Base-by-base conservation (phyloP, 2,888 invertebrate genomes). In the Cremastobaeus sp. region DNA sequence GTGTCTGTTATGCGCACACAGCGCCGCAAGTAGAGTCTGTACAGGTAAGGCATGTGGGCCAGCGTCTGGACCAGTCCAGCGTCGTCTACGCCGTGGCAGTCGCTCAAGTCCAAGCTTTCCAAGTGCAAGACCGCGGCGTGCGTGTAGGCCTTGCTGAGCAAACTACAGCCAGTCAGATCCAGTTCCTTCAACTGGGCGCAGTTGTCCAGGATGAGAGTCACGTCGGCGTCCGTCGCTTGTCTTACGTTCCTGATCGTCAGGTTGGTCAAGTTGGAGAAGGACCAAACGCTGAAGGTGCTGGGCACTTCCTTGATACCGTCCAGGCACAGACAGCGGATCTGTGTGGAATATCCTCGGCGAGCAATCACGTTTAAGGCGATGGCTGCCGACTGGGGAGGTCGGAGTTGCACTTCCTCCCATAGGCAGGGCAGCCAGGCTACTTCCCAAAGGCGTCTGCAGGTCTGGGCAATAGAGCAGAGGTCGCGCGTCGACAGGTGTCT, bases 1-100 rank as follows among this genome's bases (percentile, higher is more conserved):
- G 94, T 93, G 89, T 97, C 97, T 84, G 96, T 96, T 84, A 97
- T 93, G 89, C 94, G 93, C 84, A 93, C 91, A 89, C 97, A 97
- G 84, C 97, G 91, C 79, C 97, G 90, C 70, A 97, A 90, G 88
- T 96, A 97, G 47, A 97, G 90, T 88, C 95, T 96, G 78, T 93
- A 93, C 73, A 97, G 89, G 79, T 96, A 94, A 0, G 96, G 95
- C 87, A 96, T 97, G 81, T 95, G 95, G 76, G 94, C 92, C 6
- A 97, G 93, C 50, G 96, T 92, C 39, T 94, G 91, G 79, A 94
- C 92, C 9, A 97, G 90, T 0, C 96, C 96, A 18, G 93, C 91
- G 87, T 97, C 97, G 73, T 95, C 94, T 35, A 97, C 91, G 12
- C 92, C 91, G 65, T 92, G 91, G 84, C 97, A 97, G 88, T 97